Evolutionary conservation across 2,797 vertebrate species (phyloP).

Genomic region (Kryptopterus vitreolus): DNA sequence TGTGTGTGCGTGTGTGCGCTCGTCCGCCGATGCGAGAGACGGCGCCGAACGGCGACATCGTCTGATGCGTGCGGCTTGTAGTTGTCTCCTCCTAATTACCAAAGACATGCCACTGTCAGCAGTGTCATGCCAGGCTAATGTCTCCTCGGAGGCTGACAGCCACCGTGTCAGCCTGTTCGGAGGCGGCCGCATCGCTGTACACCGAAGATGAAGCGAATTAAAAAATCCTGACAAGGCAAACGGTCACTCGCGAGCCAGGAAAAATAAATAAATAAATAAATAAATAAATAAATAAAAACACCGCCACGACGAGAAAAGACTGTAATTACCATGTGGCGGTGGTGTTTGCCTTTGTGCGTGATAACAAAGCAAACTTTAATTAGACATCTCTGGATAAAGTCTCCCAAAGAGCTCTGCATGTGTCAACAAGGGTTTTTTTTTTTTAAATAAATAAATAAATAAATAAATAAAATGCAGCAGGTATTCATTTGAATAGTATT

Average conservation of each 20-base stretch:
- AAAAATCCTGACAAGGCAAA: slow-evolving; percentile 56
- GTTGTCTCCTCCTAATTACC: slow-evolving; percentile 53
- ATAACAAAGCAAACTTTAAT: slow-evolving; percentile 67
- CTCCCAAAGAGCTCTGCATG: slow-evolving; percentile 63
- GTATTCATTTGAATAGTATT: slow-evolving; percentile 65
- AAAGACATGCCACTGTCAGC: slow-evolving; percentile 56
- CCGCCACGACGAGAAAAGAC: slow-evolving; percentile 33
- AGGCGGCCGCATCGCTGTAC: slow-evolving; percentile 29
- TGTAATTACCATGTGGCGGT: slow-evolving; percentile 57
- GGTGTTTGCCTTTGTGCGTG: slow-evolving; percentile 54
- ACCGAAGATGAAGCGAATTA: slow-evolving; percentile 53
- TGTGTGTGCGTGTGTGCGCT: neutral
- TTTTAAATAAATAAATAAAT: slow-evolving; percentile 14
- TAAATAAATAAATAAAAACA: too few species aligned
- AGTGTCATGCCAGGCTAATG: slow-evolving; percentile 51
- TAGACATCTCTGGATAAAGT: slow-evolving; percentile 63
- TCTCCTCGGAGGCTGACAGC: slow-evolving; percentile 54
- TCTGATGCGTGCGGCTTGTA: slow-evolving; percentile 38
- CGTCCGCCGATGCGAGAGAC: slow-evolving; percentile 10
- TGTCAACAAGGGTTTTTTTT: slow-evolving; percentile 55
- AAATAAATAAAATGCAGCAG: slow-evolving; percentile 42
- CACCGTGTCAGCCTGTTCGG: slow-evolving; percentile 52
- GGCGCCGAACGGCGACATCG: slow-evolving; percentile 27
- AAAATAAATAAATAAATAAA: neutral
- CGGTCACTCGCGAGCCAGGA: slow-evolving; percentile 55